phyloP scores from a whole-genome alignment of 1,140 invertebrate species.

The Rhagoletis zephyria region DNA sequence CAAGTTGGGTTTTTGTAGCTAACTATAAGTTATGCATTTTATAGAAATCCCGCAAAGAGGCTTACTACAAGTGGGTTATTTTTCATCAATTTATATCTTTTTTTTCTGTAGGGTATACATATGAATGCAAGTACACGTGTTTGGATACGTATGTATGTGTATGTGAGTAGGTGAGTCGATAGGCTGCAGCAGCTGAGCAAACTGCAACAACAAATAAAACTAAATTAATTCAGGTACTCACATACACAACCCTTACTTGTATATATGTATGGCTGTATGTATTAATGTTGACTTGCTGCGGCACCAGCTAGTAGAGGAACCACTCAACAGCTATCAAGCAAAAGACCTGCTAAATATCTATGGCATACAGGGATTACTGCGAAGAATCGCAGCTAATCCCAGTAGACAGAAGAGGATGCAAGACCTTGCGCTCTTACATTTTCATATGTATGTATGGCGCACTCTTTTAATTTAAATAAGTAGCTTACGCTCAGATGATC shows the following conservation, averaged over 20 bases:
- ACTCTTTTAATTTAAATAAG: not conserved
- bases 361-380: not conserved
- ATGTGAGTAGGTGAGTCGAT: not conserved
- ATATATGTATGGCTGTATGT: no score
- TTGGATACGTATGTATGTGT: not conserved
- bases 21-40: no score
- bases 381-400: not conserved
- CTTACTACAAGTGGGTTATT: no score
- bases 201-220: not conserved
- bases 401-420: constrained; percentile 23
- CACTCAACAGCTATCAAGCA: constrained; percentile 2
- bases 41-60: no score
- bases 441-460: not conserved
- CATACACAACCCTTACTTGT: not conserved
- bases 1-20: no score
- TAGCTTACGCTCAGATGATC: not conserved
- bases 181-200: not conserved
- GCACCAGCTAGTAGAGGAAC: not conserved
- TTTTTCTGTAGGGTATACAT: no score
- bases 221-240: not conserved
- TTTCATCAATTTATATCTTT: no score
- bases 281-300: no score
- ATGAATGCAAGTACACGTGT: not conserved
- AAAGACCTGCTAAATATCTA: constrained; percentile 4
- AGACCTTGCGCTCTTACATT: not conserved